A percentile compares a stretch with the other conserved stretches of the same genome.
These are phyloP conservation scores for Globodera ellingtonae DNA, from an alignment of 1,140 invertebrate genomes.

Conservation along the genomic window DNA sequence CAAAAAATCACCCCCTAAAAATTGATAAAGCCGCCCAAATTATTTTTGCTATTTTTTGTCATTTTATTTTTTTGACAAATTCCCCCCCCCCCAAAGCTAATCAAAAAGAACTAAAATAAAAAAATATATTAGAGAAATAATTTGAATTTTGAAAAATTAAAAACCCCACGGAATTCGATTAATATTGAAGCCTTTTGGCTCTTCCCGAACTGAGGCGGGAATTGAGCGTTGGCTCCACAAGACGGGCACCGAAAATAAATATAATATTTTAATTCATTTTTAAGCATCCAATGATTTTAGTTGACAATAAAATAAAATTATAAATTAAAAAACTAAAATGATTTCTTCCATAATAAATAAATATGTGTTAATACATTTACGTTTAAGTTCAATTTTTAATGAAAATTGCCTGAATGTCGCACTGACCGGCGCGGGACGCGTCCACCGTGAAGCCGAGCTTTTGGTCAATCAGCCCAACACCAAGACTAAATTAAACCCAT, in stretches of 20 bases:
- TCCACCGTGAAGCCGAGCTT: slow-evolving; percentile 82
- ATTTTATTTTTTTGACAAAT: no score
- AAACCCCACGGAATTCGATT: background rate
- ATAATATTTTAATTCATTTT: no score
- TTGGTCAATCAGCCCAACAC: slow-evolving; percentile 77
- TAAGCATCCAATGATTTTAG: no score
- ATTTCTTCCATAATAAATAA: no score
- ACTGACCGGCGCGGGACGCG: slow-evolving; percentile 79
- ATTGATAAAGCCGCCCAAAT: no score
- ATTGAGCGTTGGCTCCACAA: slow-evolving; percentile 75
- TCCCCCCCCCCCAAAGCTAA: no score
- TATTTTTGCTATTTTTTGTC: no score
- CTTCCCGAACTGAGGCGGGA: slow-evolving; percentile 80
- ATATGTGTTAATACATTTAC: no score
- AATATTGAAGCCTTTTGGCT: slow-evolving; percentile 69
- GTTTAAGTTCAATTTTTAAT: no score
- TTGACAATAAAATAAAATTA: no score
- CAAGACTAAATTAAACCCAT: slow-evolving; percentile 65
- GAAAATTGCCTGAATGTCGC: slow-evolving; percentile 74
- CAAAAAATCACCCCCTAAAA: background rate
- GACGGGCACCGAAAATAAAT: slow-evolving; percentile 73
- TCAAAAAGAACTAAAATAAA: no score
- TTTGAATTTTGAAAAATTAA: background rate
- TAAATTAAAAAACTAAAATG: no score
- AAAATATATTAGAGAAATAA: background rate